phyloP scores from a whole-genome alignment of 2,113 vertebrate species.

The Clinocottus analis region DNA sequence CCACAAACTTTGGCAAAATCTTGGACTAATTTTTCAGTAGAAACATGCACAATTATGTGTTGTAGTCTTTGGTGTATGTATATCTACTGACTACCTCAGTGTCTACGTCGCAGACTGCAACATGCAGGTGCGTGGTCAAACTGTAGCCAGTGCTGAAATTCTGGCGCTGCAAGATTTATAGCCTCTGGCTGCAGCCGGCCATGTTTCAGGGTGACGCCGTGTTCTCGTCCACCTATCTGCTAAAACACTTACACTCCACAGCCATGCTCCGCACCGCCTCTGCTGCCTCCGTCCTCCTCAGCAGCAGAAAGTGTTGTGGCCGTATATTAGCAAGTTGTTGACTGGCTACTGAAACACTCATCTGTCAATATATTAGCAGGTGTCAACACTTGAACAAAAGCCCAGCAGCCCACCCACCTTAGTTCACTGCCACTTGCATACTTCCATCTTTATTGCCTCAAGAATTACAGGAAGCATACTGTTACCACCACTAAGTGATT shows the following conservation, averaged over 20 bases:
- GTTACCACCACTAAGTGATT: slow-evolving; percentile 9
- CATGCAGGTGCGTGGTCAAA: slow-evolving; percentile 67
- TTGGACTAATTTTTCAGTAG: not conserved
- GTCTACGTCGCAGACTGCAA: slow-evolving; percentile 32
- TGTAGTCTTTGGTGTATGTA: not conserved
- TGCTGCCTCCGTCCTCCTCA: slow-evolving; percentile 46
- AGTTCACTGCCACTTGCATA: slow-evolving; percentile 37
- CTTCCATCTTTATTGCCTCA: slow-evolving; percentile 41
- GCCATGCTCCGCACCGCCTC: slow-evolving; percentile 56
- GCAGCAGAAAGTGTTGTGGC: slow-evolving; percentile 55
- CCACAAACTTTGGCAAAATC: not conserved
- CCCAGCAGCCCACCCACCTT: slow-evolving; percentile 55
- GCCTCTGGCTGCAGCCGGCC: slow-evolving; percentile 65
- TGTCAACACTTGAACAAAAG: slow-evolving; percentile 79
- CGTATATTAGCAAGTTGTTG: slow-evolving; percentile 82
- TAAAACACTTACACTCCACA: slow-evolving; percentile 68
- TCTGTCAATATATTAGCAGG: slow-evolving; percentile 83
- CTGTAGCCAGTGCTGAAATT: slow-evolving; percentile 69
- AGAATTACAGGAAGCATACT: slow-evolving; percentile 20
- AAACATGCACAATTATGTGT: not conserved
- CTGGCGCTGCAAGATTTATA: slow-evolving; percentile 73
- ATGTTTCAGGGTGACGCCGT: slow-evolving; percentile 73
- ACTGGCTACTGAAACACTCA: slow-evolving; percentile 78
- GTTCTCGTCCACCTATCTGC: slow-evolving; percentile 76
- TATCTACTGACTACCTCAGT: slow-evolving; percentile 3